Evolutionary conservation across 2,888 invertebrate species (phyloP), one percentile per base, ranked within the genome.

Genomic region (Mylabris sibirica): DNA sequence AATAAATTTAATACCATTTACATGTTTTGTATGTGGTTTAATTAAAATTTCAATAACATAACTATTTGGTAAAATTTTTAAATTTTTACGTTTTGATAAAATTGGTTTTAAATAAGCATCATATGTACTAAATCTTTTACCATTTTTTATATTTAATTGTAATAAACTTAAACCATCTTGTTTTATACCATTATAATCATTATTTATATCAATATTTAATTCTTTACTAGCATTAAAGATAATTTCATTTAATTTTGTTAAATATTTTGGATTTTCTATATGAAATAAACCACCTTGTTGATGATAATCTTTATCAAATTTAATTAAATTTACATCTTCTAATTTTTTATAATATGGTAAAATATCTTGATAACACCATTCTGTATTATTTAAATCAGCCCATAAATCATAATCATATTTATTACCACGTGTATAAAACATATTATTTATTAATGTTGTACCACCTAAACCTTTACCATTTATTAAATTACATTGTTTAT

Each of bases 401-500:
- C 96, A 96, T 4, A 87, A 84, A 78, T 95, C 91, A 81, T 92
- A 96, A 79, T 96, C 95, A 3, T 86, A 84, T 0, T 88, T 87
- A 76, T 90, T 88, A 12, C 93, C 94, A 71, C 93, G 85, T 0
- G 92, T 92, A 77, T 92, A 93, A 77, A 92, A 90, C 94, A 96
- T 94, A 76, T 91, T 91, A 81, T 95, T 95, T 11, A 95, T 85
- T 0, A 92, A 90, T 71, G 92, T 92, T 9, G 91, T 91, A 1
- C 96, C 96, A 6, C 96, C 96, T 80, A 96, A 88, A 0, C 93
- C 92, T 82, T 92, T 94, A 3, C 95, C 95, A 68, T 77, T 61
- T 73, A 77, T 73, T 12, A 80, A 67, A 12, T 74, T 69, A 66
- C 84, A 83, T 68, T 74, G 72, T 57, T 80, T 70, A 49, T 80